Evolutionary conservation across 1,140 invertebrate genomes (phyloP), one percentile per base, ranked within the genome.

Genomic region (Pristionchus pacificus): DNA sequence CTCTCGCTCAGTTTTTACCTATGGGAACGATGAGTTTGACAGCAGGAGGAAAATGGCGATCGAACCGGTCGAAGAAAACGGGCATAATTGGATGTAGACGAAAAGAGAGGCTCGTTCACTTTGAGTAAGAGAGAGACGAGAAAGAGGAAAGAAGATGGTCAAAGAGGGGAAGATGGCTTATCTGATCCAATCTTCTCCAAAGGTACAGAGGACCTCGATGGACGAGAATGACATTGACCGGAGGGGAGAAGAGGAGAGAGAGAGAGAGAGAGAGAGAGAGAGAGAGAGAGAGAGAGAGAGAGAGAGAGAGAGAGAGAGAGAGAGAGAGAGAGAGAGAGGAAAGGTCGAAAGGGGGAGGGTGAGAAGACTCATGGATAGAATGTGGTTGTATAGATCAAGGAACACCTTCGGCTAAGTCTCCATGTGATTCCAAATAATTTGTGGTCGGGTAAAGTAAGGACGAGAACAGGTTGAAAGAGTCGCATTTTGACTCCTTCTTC

Each of bases 51-150:
- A n/a, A n/a, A n/a, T n/a, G n/a, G n/a, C n/a, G n/a, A n/a, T n/a
- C n/a, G n/a, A n/a, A n/a, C n/a, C n/a, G n/a, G n/a, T n/a, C n/a
- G n/a, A n/a, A n/a, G n/a, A n/a, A n/a, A n/a, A n/a, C n/a, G n/a
- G n/a, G n/a, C n/a, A n/a, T n/a, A n/a, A n/a, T n/a, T n/a, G n/a
- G n/a, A n/a, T n/a, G n/a, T n/a, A n/a, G n/a, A n/a, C n/a, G n/a
- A n/a, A n/a, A 64, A n/a, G 57, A 24, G 63, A 28, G 31, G 25
- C 24, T 2, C 13, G 63, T 14, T 38, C 57, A 66, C 65, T 66
- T 57, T 15, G 24, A 55, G 65, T 58, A 66, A 66, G 65, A 57
- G 57, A 28, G 15, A 66, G 65, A 66, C 59, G 65, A 66, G 65
- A n/a, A n/a, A n/a, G 38, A 57, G 65, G 32, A 66, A 10, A 66